Percentiles rank a stretch among this genome's conserved stretches.
These are phyloP conservation scores for Teleiodes luculella DNA, from an alignment of 2,888 invertebrate genomes.

Conservation along the genomic window DNA sequence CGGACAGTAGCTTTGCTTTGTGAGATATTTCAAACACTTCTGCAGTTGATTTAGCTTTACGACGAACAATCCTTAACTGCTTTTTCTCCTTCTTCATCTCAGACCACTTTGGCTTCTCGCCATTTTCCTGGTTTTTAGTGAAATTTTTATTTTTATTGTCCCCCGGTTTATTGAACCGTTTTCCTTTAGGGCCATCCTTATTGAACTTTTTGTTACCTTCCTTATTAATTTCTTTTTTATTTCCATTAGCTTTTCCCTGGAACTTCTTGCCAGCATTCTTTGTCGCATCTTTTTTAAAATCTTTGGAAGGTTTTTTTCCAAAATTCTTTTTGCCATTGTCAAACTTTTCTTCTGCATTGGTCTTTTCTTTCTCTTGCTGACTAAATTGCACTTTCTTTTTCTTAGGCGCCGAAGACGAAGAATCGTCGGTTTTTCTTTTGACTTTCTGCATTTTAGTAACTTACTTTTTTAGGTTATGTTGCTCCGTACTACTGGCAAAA, in stretches of 20 bases:
- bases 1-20: constrained; percentile 64
- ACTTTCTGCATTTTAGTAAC: constrained; percentile 53
- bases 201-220: constrained; percentile 12
- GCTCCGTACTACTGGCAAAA: not conserved
- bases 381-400: constrained; percentile 51
- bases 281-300: not conserved
- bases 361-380: constrained; percentile 26
- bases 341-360: constrained; percentile 17
- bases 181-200: constrained; percentile 28
- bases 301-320: constrained; percentile 13
- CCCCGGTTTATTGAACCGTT: constrained; percentile 31
- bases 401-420: constrained; percentile 36
- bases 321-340: too few relatives aligned
- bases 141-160: constrained; percentile 31
- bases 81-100: constrained; percentile 88
- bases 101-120: constrained; percentile 82
- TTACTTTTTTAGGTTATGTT: not conserved
- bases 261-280: constrained; percentile 8
- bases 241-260: constrained; percentile 14
- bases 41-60: constrained; percentile 77
- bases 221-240: not conserved
- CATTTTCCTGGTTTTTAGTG: constrained; percentile 39
- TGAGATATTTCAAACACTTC: constrained; percentile 69
- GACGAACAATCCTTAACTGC: constrained; percentile 80
- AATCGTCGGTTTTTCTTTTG: constrained; percentile 54